phyloP scores from a whole-genome alignment of 2,797 vertebrate species.

The Galaxias olidus region DNA sequence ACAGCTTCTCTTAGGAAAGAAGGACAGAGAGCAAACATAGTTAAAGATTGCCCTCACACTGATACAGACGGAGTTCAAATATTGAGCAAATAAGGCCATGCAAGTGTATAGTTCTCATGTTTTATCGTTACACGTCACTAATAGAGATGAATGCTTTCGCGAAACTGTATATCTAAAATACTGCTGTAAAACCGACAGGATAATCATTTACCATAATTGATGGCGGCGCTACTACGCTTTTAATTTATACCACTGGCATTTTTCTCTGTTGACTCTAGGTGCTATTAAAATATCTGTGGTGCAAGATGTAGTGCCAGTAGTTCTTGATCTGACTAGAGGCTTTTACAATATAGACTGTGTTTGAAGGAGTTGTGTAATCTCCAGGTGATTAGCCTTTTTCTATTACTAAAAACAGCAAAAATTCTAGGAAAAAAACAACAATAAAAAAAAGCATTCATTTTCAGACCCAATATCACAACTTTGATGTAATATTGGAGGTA shows the following conservation, averaged over 20 bases:
- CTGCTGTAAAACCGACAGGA: conserved; percentile 40
- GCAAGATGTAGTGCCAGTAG: conserved; percentile 33
- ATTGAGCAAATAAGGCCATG: conserved; percentile 17
- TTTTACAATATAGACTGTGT: conserved; percentile 32
- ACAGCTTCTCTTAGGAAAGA: conserved; percentile 31
- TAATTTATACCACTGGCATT: conserved; percentile 41
- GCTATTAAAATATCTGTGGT: conserved; percentile 10
- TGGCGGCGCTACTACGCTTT: conserved; percentile 19
- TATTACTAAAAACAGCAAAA: too few species aligned
- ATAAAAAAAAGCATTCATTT: background rate
- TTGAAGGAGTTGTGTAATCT: conserved; percentile 40
- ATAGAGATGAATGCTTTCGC: conserved; percentile 51
- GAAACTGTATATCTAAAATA: conserved; percentile 56
- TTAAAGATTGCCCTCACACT: conserved; percentile 40
- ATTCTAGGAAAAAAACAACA: too few species aligned
- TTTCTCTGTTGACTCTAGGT: conserved; percentile 23
- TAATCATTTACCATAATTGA: conserved; percentile 60
- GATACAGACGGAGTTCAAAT: conserved; percentile 13
- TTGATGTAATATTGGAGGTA: background rate
- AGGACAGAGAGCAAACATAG: conserved; percentile 41
- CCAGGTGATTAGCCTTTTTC: background rate
- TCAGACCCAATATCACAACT: background rate
- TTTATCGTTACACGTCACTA: conserved; percentile 43
- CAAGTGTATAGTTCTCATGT: conserved; percentile 41
- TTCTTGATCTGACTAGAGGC: conserved; percentile 24